A percentile compares a stretch with the other conserved stretches of the same genome.
Conservation (phyloP, 2,888 invertebrate genomes). For the Tortricodes alternella region DNA sequence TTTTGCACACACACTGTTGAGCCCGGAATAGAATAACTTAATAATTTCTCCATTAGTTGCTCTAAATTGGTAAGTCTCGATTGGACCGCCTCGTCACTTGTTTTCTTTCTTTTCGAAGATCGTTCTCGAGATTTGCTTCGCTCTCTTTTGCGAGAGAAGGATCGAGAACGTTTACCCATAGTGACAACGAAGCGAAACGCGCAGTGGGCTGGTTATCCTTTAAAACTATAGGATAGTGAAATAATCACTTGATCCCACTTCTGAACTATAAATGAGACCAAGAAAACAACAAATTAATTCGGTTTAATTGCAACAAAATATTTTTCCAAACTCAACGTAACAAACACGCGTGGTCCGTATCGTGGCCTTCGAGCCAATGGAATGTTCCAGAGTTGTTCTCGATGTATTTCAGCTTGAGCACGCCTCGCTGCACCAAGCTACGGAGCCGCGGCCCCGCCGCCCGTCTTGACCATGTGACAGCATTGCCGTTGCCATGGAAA, state of each 20-base stretch:
- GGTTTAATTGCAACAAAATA: no score
- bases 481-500: no score
- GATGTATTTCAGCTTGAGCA: no score
- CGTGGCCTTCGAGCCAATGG: no score
- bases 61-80: background rate
- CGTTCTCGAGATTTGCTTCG: slow-evolving; percentile 1
- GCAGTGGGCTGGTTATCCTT: background rate
- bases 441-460: no score
- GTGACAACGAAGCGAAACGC: background rate
- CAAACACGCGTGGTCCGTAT: no score
- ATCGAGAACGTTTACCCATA: slow-evolving; percentile 1
- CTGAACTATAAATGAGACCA: background rate
- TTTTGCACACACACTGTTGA: background rate
- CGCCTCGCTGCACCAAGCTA: no score
- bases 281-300: no score
- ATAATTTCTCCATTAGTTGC: background rate
- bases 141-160: no score
- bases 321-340: no score
- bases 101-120: background rate
- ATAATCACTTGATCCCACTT: background rate
- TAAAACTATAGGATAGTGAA: background rate
- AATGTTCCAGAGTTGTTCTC: no score
- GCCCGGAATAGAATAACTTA: background rate
- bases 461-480: no score
- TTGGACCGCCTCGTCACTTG: background rate